Conservation (phyloP, 2,888 invertebrate genomes). For the Drosophila testacea region DNA sequence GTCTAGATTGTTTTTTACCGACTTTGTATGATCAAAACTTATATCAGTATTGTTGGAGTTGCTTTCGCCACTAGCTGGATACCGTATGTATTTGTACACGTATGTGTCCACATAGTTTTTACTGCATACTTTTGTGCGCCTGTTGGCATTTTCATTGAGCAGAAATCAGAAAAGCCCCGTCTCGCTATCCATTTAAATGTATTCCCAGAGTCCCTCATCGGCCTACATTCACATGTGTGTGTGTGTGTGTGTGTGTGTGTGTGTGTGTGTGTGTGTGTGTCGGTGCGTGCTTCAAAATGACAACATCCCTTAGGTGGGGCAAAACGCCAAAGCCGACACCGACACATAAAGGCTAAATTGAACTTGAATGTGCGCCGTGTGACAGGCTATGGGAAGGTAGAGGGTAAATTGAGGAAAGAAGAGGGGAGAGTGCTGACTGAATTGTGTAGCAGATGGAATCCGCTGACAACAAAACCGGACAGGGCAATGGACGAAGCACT, state of each 20-base stretch:
- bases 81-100: not conserved
- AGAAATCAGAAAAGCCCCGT: slow-evolving; percentile 59
- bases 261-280: slow-evolving; percentile 16
- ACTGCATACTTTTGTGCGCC: slow-evolving; percentile 54
- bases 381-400: slow-evolving; percentile 28
- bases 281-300: slow-evolving; percentile 44
- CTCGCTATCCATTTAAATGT: slow-evolving; percentile 45
- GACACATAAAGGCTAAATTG: slow-evolving; percentile 75
- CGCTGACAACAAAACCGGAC: slow-evolving; percentile 19
- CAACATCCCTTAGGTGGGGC: slow-evolving; percentile 60
- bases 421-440: slow-evolving; percentile 9
- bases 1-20: no score
- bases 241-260: not conserved
- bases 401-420: not conserved
- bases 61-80: no score
- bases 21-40: no score
- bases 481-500: slow-evolving; percentile 42
- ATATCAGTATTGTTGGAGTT: no score
- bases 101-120: slow-evolving; percentile 27
- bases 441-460: slow-evolving; percentile 31
- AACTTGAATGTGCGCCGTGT: slow-evolving; percentile 66
- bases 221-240: not conserved
- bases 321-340: slow-evolving; percentile 39
- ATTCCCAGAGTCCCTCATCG: slow-evolving; percentile 24
- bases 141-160: slow-evolving; percentile 66